Evolutionary conservation across 2,797 vertebrate genomes (phyloP).

Genomic region (Squalus acanthias): DNA sequence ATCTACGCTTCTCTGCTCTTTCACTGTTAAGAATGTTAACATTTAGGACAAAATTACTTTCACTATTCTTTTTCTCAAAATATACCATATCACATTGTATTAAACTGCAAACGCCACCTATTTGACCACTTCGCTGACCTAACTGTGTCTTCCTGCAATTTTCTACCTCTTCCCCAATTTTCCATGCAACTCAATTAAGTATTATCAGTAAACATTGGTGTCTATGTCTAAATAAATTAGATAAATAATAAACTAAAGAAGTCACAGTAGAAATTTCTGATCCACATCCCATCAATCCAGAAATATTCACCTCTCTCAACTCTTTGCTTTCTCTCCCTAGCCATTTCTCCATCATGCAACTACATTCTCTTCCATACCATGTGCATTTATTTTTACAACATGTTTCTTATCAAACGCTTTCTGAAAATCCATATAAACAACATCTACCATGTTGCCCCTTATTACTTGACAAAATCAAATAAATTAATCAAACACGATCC

Average conservation of each 20-base stretch:
- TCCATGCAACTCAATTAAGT: not conserved
- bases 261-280: not conserved
- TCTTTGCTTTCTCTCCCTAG: too few species aligned
- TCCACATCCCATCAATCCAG: not conserved
- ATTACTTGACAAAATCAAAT: not conserved
- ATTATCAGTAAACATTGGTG: not conserved
- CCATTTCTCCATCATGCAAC: too few species aligned
- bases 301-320: too few species aligned
- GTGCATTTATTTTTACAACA: too few species aligned
- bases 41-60: too few species aligned
- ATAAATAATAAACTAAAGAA: not conserved
- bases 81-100: too few species aligned
- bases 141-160: not conserved
- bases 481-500: not conserved
- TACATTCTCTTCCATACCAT: too few species aligned
- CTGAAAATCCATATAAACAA: too few species aligned
- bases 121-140: not conserved
- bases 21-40: too few species aligned
- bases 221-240: not conserved
- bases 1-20: too few species aligned
- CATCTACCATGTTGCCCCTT: not conserved
- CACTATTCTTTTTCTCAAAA: too few species aligned
- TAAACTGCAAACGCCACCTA: not conserved
- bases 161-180: not conserved
- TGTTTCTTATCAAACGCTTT: too few species aligned